These are phyloP conservation scores for Cochlearius cochlearius DNA, from an alignment of 2,113 vertebrate genomes.

Conservation along the genomic window DNA sequence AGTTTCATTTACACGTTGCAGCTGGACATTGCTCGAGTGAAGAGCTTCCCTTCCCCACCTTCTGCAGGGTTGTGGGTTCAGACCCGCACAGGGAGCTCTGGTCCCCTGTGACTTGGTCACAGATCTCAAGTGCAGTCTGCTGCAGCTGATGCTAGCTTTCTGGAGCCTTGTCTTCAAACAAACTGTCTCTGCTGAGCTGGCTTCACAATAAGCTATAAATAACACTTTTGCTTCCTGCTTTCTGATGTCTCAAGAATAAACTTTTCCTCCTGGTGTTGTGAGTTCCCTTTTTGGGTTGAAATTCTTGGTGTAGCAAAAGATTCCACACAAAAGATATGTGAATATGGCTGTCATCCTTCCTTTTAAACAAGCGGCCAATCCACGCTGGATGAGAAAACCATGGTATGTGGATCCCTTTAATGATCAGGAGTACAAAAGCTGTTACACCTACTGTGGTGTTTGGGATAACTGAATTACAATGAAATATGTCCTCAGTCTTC, in stretches of 20 bases:
- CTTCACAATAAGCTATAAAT: background rate
- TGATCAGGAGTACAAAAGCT: background rate
- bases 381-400: background rate
- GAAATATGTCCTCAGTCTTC: background rate
- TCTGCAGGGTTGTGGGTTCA: background rate
- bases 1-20: background rate
- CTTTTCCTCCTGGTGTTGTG: background rate
- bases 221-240: background rate
- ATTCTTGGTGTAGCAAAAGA: background rate
- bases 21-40: fast-evolving
- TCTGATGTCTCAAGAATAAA: background rate
- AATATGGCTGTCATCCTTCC: background rate
- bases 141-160: background rate
- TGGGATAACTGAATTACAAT: background rate
- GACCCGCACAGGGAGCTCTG: background rate
- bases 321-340: background rate
- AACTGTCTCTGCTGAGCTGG: background rate
- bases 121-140: background rate
- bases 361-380: background rate
- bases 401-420: background rate
- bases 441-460: background rate
- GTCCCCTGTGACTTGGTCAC: background rate
- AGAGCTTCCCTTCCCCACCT: background rate
- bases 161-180: background rate
- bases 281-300: background rate